Conservation (phyloP, 2,113 vertebrate species). For the Toxotes jaculatrix region DNA sequence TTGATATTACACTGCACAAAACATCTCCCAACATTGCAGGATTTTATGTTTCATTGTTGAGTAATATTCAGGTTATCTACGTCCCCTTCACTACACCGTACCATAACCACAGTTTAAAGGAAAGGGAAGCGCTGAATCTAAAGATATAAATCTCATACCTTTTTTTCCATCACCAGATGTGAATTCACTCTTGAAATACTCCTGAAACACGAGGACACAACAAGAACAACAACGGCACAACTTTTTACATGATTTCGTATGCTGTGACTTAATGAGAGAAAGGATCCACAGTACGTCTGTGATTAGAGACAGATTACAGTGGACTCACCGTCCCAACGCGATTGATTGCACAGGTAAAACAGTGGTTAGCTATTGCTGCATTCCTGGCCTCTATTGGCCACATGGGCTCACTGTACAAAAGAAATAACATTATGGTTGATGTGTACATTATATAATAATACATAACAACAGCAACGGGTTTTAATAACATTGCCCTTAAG, state of each 20-base stretch:
- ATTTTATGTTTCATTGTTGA: neutral
- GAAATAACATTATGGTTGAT: neutral
- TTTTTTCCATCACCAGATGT: conserved; percentile 95
- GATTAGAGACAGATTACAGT: neutral
- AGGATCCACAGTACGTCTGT: neutral
- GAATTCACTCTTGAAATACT: conserved; percentile 92
- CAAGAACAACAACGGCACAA: neutral
- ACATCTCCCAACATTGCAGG: neutral
- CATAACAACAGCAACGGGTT: neutral
- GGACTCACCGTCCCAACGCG: conserved; percentile 91
- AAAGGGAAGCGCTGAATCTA: neutral
- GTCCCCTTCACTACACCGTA: neutral
- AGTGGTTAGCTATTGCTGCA: conserved; percentile 96
- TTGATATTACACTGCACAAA: neutral
- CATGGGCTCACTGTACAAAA: conserved; percentile 89
- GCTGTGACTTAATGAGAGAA: neutral
- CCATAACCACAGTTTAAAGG: neutral
- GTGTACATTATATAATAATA: neutral
- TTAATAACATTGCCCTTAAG: neutral
- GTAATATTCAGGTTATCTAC: neutral
- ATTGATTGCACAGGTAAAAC: conserved; percentile 97
- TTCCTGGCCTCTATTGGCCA: conserved; percentile 96
- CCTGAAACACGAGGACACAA: conserved; percentile 80
- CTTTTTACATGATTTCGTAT: rapidly evolving
- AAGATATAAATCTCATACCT: conserved; percentile 80